Percentiles rank a stretch among this genome's conserved stretches.
Evolutionary conservation across 2,113 vertebrate genomes (phyloP).

Genomic region (Leptobrachium ailaonicum): DNA sequence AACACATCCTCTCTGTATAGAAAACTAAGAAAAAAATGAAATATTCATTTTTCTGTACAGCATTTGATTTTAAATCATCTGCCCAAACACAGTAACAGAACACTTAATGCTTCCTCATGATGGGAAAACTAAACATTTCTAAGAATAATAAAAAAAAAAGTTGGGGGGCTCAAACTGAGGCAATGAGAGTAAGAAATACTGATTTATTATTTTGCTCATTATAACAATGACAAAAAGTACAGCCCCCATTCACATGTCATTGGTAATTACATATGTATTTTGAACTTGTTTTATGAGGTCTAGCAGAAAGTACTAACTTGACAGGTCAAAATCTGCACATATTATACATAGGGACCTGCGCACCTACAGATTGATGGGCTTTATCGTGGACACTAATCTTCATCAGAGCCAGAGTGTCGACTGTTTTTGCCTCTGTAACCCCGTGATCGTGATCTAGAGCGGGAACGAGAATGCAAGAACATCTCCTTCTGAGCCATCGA

Average conservation of each 20-base stretch:
- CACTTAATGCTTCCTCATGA: too few species aligned
- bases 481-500: slow-evolving; percentile 37
- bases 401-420: slow-evolving; percentile 56
- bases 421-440: slow-evolving; percentile 60
- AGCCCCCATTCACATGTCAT: slow-evolving; percentile 1
- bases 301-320: slow-evolving; percentile 5
- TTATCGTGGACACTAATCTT: slow-evolving; percentile 25
- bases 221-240: neutral
- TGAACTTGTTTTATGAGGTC: slow-evolving; percentile 17
- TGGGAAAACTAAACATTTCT: too few species aligned
- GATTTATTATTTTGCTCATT: neutral
- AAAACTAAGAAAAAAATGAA: too few species aligned
- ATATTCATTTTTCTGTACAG: too few species aligned
- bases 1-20: too few species aligned
- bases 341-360: neutral
- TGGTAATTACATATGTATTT: neutral
- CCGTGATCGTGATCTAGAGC: slow-evolving; percentile 58
- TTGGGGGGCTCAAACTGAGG: neutral
- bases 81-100: too few species aligned
- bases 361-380: neutral
- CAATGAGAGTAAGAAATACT: slow-evolving; percentile 5
- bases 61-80: too few species aligned
- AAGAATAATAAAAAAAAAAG: neutral
- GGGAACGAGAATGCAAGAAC: slow-evolving; percentile 52
- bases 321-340: slow-evolving; percentile 19